Evolutionary conservation across 2,888 invertebrate species (phyloP).

Genomic region (Thalpophila matura): DNA sequence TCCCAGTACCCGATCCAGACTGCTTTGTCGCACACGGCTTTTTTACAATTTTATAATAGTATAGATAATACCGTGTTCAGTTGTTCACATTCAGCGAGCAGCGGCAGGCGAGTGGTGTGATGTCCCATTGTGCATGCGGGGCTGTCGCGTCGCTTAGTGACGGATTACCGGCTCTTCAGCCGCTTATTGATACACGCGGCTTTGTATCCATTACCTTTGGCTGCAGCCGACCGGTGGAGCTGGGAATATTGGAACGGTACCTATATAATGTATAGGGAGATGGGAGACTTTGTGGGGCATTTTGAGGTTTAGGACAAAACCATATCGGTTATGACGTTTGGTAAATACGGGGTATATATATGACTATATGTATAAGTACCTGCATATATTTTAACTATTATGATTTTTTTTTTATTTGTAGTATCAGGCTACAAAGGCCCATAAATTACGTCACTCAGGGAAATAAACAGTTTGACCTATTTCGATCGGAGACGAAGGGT

Average conservation of each 20-base stretch:
- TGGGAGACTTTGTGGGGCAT: not conserved
- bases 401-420: no score
- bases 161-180: constrained; percentile 84
- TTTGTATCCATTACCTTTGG: constrained; percentile 70
- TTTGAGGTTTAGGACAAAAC: not conserved
- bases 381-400: no score
- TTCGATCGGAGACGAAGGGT: no score
- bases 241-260: constrained; percentile 26
- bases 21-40: no score
- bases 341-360: no score
- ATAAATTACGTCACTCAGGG: no score
- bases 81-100: constrained; percentile 12
- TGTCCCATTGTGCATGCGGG: constrained; percentile 75
- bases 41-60: not conserved
- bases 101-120: constrained; percentile 54
- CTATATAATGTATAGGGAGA: not conserved
- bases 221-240: constrained; percentile 64
- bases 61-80: constrained; percentile 10
- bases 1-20: no score
- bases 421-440: no score
- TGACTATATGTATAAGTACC: no score
- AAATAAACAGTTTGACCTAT: no score
- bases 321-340: no score
- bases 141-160: constrained; percentile 77
- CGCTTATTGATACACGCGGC: constrained; percentile 77